phyloP scores from a whole-genome alignment of 2,797 vertebrate species.

The Sebastes kiyomatsui region DNA sequence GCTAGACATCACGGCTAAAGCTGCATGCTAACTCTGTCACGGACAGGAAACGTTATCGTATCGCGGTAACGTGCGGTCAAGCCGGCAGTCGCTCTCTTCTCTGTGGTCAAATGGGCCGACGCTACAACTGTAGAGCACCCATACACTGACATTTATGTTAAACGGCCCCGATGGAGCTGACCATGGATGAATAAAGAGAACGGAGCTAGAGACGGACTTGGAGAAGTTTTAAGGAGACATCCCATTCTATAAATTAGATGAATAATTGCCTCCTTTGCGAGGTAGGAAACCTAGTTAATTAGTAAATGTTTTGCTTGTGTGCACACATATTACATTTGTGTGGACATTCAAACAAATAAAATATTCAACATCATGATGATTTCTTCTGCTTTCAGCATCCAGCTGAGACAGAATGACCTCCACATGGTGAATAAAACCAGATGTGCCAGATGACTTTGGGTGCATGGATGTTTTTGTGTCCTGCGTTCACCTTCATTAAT shows the following conservation, averaged over 20 bases:
- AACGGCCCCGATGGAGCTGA: too few species aligned
- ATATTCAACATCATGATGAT: background rate
- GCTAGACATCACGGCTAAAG: too few species aligned
- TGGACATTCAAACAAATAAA: background rate
- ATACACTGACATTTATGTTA: too few species aligned
- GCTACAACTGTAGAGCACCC: too few species aligned
- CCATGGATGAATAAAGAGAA: too few species aligned
- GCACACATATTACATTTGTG: background rate
- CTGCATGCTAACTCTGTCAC: too few species aligned
- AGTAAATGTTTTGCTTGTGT: background rate
- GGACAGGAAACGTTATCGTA: too few species aligned
- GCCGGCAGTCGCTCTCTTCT: fast-evolving
- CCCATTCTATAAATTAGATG: background rate
- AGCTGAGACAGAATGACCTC: conserved; percentile 4
- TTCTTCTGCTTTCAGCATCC: background rate
- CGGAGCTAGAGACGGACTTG: too few species aligned
- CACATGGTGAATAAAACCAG: background rate
- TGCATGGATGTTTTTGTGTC: background rate
- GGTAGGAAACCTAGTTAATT: background rate
- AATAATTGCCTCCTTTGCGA: background rate
- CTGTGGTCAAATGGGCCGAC: too few species aligned
- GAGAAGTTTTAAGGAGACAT: background rate
- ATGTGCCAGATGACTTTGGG: background rate
- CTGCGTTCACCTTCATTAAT: conserved; percentile 9
- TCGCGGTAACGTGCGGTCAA: fast-evolving